A percentile compares a stretch with the other conserved stretches of the same genome.
Evolutionary conservation across 2,888 invertebrate species (phyloP).

Genomic region (Drosophila macrothrix): DNA sequence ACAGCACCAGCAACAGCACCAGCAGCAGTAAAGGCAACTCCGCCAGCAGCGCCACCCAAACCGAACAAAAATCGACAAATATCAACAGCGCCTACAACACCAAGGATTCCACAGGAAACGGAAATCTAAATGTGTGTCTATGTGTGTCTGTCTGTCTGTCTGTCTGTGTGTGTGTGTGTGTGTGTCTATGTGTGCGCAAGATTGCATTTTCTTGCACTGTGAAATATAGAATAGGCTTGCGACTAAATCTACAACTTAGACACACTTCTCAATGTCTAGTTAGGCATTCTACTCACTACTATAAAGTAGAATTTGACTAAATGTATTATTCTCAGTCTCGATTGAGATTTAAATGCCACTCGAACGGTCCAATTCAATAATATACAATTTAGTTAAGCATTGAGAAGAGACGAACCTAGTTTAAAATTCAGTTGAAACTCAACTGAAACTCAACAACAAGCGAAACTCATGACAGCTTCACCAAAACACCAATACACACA

Average conservation of each 20-base stretch:
- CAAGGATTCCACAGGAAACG: conserved; percentile 82
- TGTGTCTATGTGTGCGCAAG: neutral
- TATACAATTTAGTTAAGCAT: neutral
- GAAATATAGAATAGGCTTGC: conserved; percentile 32
- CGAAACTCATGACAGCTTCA: conserved; percentile 49
- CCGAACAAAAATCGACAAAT: conserved; percentile 22
- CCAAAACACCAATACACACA: conserved; percentile 14
- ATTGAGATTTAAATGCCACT: neutral
- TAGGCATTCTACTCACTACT: neutral
- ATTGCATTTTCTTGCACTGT: neutral
- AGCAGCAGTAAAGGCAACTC: conserved; percentile 39
- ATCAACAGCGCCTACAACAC: conserved; percentile 39
- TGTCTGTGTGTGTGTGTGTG: conserved; percentile 35
- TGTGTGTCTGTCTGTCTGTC: conserved; percentile 27
- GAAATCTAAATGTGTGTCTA: conserved; percentile 74
- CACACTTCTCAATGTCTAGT: neutral
- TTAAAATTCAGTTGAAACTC: conserved; percentile 18
- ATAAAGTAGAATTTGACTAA: neutral
- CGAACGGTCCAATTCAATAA: neutral
- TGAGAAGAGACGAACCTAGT: neutral
- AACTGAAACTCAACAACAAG: conserved; percentile 9
- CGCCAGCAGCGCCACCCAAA: conserved; percentile 29
- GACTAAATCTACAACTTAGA: conserved; percentile 19
- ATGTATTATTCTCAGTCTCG: neutral
- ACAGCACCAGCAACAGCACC: conserved; percentile 25